A percentile compares a stretch with the other conserved stretches of the same genome.
Conservation (phyloP, 2,888 invertebrate genomes). For the Eupithecia inturbata region DNA sequence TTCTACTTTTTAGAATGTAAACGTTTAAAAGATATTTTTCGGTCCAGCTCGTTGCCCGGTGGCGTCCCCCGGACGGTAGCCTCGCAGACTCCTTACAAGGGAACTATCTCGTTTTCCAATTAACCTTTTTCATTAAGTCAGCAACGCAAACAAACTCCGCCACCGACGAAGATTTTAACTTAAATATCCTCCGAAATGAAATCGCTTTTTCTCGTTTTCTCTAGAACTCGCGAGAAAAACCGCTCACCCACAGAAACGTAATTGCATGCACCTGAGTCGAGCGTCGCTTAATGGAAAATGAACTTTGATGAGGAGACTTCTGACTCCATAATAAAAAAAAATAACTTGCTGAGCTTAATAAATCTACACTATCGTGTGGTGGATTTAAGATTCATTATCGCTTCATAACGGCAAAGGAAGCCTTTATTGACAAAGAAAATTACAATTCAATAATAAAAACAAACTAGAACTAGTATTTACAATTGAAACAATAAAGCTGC, state of each 20-base stretch:
- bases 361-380: background rate
- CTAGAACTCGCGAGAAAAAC: conserved; percentile 21
- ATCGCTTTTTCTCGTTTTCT: conserved; percentile 37
- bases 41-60: background rate
- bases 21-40: background rate
- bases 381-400: conserved; percentile 4
- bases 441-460: no score
- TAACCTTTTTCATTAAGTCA: conserved; percentile 17
- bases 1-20: background rate
- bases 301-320: background rate
- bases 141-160: conserved; percentile 14
- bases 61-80: background rate
- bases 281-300: background rate
- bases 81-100: background rate
- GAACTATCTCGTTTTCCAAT: conserved; percentile 14
- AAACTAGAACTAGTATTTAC: no score
- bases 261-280: conserved; percentile 33
- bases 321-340: background rate
- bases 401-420: no score
- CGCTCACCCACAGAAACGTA: conserved; percentile 26
- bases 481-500: no score
- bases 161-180: conserved; percentile 34
- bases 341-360: background rate
- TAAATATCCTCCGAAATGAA: conserved; percentile 37
- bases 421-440: no score